These are phyloP conservation scores for Lypha dubia DNA, from an alignment of 2,888 invertebrate species.

Conservation along the genomic window DNA sequence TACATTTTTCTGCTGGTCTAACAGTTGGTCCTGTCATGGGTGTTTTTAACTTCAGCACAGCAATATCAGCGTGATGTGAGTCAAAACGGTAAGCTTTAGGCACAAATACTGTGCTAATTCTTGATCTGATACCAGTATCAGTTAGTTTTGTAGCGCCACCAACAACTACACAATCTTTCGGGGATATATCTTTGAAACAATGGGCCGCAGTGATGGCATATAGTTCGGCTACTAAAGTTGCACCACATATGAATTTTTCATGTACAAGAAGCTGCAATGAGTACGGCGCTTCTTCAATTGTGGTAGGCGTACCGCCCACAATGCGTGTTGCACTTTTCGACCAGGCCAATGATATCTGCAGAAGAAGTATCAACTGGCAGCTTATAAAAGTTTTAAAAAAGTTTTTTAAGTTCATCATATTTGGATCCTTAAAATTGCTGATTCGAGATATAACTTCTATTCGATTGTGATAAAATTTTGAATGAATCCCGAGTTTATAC, in stretches of 20 bases:
- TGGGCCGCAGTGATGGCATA: constrained; percentile 2
- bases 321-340: not conserved
- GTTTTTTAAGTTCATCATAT: not conserved
- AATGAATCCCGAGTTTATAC: not conserved
- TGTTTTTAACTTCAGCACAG: not conserved
- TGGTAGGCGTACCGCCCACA: not conserved
- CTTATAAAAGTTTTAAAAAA: not conserved
- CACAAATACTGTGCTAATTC: not conserved
- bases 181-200: not conserved
- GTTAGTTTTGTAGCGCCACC: not conserved
- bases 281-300: not conserved
- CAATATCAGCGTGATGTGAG: not conserved
- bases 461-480: not conserved
- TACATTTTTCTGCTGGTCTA: not conserved
- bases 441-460: not conserved
- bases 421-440: not conserved
- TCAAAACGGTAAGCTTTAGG: not conserved
- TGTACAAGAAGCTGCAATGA: not conserved
- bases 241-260: not conserved
- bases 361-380: not conserved
- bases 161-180: not conserved
- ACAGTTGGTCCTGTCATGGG: not conserved
- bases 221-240: not conserved
- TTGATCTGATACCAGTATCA: not conserved
- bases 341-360: not conserved